Base-by-base conservation (phyloP, 2,113 vertebrate genomes). In the Ancistrus triradiatus region DNA sequence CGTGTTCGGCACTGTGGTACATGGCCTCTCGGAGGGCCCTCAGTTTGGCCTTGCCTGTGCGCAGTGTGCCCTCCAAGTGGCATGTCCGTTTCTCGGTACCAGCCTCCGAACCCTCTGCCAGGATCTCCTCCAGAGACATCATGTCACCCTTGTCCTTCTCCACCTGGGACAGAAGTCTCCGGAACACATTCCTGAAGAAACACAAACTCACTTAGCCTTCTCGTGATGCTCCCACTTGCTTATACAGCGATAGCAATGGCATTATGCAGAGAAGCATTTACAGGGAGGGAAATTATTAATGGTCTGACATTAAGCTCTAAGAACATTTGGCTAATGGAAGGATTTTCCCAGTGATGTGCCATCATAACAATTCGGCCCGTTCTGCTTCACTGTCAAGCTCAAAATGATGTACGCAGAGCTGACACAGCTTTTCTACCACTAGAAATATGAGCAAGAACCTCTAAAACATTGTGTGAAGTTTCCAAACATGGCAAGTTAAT, bases 1-100 rank as follows among this genome's bases (percentile, higher is more conserved):
- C 84, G 72, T 90, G 88, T 76, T 90, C 88, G 72, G 87, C 81
- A 64, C 89, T 90, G 80, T 90, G 89, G 85, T 89, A 90, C 83
- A 90, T 86, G 78, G 89, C 88, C 80, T 90, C 89, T 80, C 85
- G 87, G 78, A 90, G 82, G 64, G 86, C 89, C 59, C 84, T 78
- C 83, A 89, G 85, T 77, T 77, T 86, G 85, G 86, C 83, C 84
- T 89, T 89, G 85, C 85, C 87, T 84, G 84, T 85, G 83, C 86
- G 84, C 77, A 87, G 78, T 22, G 87, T 81, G 66, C 80, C 78
- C 50, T 57, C 80, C 52, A 24, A 62, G 52, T 78, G 73, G 46
- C 73, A 72, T 62, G 65, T 74, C 65, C 84, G 81, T 31, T 74
- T 83, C 77, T 84, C 78, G 4, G 38, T 33, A 8, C 24, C 68